Percentiles rank a stretch among this genome's conserved stretches.
phyloP scores from a whole-genome alignment of 2,888 invertebrate species.

The Lysandra coridon region DNA sequence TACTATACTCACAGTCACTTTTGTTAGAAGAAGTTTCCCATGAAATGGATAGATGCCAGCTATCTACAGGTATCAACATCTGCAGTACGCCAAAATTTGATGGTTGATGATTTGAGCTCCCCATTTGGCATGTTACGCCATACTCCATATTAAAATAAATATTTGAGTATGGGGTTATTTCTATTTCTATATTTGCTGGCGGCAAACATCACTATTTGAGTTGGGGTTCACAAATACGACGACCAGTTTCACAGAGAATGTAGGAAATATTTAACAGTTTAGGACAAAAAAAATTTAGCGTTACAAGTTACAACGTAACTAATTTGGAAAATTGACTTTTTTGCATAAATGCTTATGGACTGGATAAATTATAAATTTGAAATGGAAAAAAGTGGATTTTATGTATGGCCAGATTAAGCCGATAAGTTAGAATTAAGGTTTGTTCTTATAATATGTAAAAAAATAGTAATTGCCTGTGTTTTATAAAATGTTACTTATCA shows the following conservation, averaged over 20 bases:
- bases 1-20: too few species aligned
- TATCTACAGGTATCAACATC: not conserved
- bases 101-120: not conserved
- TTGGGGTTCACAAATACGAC: conserved; percentile 3
- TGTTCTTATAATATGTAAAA: too few species aligned
- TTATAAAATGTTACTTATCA: too few species aligned
- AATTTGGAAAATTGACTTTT: too few species aligned
- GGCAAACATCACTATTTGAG: not conserved
- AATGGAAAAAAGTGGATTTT: too few species aligned
- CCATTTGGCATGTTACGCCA: conserved; percentile 37
- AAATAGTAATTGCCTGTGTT: too few species aligned
- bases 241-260: not conserved
- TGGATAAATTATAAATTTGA: too few species aligned
- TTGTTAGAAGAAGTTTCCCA: too few species aligned
- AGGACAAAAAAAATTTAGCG: not conserved
- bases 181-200: conserved; percentile 19
- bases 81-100: not conserved
- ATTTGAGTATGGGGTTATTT: conserved; percentile 42
- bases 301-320: too few species aligned
- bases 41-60: not conserved
- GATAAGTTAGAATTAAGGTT: too few species aligned
- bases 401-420: too few species aligned
- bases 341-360: too few species aligned
- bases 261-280: not conserved
- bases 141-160: conserved; percentile 37